These are phyloP conservation scores for Acanthosepion pharaonis DNA, from an alignment of 2,888 invertebrate genomes.

Conservation along the genomic window DNA sequence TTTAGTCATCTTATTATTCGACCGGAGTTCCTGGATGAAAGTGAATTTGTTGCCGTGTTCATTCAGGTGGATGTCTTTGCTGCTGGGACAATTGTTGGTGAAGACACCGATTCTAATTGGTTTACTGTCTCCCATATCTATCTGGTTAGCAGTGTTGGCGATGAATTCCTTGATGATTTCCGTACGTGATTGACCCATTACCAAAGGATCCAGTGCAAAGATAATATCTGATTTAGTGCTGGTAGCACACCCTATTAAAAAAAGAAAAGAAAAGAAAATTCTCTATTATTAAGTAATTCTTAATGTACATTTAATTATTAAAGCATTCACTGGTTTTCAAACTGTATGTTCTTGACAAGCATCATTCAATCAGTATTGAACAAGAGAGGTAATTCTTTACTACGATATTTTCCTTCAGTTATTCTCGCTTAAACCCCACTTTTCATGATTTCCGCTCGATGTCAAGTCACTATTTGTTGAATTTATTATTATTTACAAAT, in stretches of 20 bases:
- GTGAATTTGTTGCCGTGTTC: conserved; percentile 51
- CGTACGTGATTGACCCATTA: conserved; percentile 54
- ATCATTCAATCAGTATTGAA: too few relatives aligned
- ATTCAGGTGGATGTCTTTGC: conserved; percentile 57
- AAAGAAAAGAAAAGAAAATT: not conserved
- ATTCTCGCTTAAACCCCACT: too few relatives aligned
- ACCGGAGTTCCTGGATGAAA: conserved; percentile 24
- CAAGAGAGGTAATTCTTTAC: too few relatives aligned
- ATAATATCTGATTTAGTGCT: conserved; percentile 62
- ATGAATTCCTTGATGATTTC: conserved; percentile 58
- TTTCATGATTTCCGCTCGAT: too few relatives aligned
- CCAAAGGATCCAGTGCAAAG: conserved; percentile 62
- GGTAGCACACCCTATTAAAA: conserved; percentile 54
- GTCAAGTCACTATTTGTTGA: too few relatives aligned
- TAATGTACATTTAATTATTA: too few relatives aligned
- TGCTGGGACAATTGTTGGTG: conserved; percentile 59
- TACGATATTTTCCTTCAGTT: too few relatives aligned
- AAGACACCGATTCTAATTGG: conserved; percentile 61
- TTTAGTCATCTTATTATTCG: not conserved
- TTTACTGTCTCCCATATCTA: conserved; percentile 51
- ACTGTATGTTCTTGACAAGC: too few relatives aligned
- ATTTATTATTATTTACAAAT: too few relatives aligned
- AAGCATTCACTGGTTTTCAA: too few relatives aligned
- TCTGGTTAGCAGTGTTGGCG: conserved; percentile 52
- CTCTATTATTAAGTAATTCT: too few relatives aligned